Percentiles rank a stretch among this genome's conserved stretches.
Evolutionary conservation across 2,113 vertebrate genomes (phyloP).

Genomic region (Callopanchax toddi): DNA sequence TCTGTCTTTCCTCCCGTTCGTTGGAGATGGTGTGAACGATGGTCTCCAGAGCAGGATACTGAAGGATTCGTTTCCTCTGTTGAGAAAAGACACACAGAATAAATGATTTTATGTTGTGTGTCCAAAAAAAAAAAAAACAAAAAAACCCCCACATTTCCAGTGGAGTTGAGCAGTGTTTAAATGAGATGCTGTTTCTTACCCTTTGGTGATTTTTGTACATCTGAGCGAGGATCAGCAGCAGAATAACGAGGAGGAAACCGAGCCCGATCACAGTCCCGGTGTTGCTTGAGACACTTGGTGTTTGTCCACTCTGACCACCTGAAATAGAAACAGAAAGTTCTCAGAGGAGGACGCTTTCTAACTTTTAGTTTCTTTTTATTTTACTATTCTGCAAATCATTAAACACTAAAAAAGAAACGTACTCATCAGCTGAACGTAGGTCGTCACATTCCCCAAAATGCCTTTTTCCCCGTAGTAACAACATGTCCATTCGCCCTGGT

Average conservation of each 20-base stretch:
- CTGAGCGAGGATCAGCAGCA: slow-evolving; percentile 71
- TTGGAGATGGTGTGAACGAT: slow-evolving; percentile 73
- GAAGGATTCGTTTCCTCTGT: slow-evolving; percentile 74
- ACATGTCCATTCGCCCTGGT: slow-evolving; percentile 65
- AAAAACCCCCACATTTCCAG: not conserved
- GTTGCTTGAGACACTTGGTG: slow-evolving; percentile 15
- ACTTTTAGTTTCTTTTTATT: not conserved
- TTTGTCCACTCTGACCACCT: slow-evolving; percentile 58
- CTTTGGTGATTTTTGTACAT: slow-evolving; percentile 76
- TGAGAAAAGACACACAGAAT: not conserved
- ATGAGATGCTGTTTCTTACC: slow-evolving; percentile 61
- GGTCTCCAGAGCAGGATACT: slow-evolving; percentile 77
- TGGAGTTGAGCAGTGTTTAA: too few relatives aligned
- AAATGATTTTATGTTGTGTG: not conserved
- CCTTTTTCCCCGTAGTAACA: slow-evolving; percentile 61
- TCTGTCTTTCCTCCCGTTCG: slow-evolving; percentile 67
- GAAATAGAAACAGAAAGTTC: not conserved
- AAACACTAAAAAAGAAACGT: slow-evolving; percentile 27
- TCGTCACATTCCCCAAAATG: slow-evolving; percentile 72
- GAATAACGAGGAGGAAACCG: slow-evolving; percentile 62
- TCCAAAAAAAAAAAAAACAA: too few relatives aligned
- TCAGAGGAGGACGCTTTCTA: not conserved
- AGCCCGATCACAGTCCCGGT: slow-evolving; percentile 40
- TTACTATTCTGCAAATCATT: not conserved
- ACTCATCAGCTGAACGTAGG: slow-evolving; percentile 59